Base-by-base conservation (phyloP, 1,140 invertebrate species). In the Dendroctonus valens region DNA sequence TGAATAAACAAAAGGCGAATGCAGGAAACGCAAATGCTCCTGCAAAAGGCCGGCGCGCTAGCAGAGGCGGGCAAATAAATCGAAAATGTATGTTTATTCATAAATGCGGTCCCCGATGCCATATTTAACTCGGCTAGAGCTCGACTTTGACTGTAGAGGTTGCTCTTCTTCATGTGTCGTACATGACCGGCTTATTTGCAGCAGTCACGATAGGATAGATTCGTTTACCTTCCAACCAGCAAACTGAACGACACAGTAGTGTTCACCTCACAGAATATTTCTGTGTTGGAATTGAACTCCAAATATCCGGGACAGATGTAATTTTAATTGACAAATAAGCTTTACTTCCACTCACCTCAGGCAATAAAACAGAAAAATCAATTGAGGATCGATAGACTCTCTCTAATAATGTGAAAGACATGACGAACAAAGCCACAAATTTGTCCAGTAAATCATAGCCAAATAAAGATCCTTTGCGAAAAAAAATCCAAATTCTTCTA, bases 1-100 rank as follows among this genome's bases (percentile, higher is more conserved):
- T 60, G 59, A 60, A 60, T 60, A 60, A 60, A 60, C 59, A 60
- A 60, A 50, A 60, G 59, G 41, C 55, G 46, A 9, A 39, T 11
- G 39, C 59, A 60, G 59, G 59, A 60, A 60, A 60, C 59, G 7
- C 57, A 26, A 51, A 12, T 14, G 50, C 50, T n/a, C n/a, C 11
- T 37, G 44, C 37, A 38, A 60, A 49, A 26, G 59, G 39, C 44
- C n/a, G 42, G 39, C 55, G 7, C 37, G 59, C 59, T 9, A 60
- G n/a, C 39, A 11, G 42, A 46, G 40, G 14, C 40, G 59, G 59
- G 9, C 59, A 50, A 60, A 60, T 60, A 60, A 60, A 60, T 60
- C 46, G 44, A 11, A 5, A 40, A 6, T 6, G 8, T 11, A 60
- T 60, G 59, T 60, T 60, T 60, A 60, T 60, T 60, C 59, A 60